phyloP scores from a whole-genome alignment of 2,113 vertebrate genomes.

The Spheniscus mendiculus region DNA sequence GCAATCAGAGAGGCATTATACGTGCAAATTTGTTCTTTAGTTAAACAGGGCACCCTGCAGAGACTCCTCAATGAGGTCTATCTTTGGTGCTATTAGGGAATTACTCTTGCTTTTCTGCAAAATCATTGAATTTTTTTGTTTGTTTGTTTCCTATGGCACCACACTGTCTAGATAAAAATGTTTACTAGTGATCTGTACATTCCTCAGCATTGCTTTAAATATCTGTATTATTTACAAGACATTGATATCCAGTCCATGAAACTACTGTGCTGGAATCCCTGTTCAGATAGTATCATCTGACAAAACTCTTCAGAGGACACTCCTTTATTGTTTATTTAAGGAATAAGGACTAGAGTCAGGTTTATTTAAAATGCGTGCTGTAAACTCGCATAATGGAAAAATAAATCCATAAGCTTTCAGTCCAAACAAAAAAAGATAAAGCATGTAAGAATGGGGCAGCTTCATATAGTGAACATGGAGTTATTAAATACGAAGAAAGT shows the following conservation, averaged over 20 bases:
- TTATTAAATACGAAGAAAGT: neutral
- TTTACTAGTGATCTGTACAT: neutral
- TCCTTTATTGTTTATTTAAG: neutral
- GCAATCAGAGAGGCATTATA: neutral
- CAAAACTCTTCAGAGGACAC: neutral
- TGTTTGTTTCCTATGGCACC: neutral
- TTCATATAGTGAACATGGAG: neutral
- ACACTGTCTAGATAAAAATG: neutral
- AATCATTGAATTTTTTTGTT: neutral
- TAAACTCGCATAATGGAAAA: neutral
- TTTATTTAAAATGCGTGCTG: neutral
- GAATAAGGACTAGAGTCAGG: neutral
- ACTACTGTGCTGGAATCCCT: neutral
- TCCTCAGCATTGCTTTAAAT: neutral
- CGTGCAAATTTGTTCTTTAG: neutral
- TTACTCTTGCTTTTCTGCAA: neutral
- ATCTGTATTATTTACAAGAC: neutral
- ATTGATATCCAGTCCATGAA: neutral
- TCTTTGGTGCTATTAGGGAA: neutral
- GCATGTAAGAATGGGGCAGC: neutral
- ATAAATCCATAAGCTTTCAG: neutral
- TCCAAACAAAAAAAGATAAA: neutral
- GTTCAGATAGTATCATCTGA: neutral
- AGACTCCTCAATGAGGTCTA: neutral
- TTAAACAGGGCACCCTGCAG: neutral